Evolutionary conservation across 2,113 vertebrate species (phyloP), one percentile per base, ranked within the genome.

Genomic region (Cyprinodon variegatus): DNA sequence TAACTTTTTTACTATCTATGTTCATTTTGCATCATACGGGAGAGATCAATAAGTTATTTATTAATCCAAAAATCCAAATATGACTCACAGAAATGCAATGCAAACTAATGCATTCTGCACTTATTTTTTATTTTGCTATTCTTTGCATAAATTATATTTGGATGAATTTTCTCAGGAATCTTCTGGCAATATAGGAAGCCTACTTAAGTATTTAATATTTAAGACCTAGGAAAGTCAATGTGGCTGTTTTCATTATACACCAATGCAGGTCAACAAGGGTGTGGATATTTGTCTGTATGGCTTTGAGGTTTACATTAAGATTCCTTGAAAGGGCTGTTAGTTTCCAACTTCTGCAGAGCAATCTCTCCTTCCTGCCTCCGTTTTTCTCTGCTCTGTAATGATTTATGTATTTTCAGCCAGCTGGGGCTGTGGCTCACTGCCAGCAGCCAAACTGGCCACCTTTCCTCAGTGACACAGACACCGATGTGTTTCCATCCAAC

Each of bases 401-500:
- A 85, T 79, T 70, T 60, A 65, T 84, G 74, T 69, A 53, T 63
- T 70, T 72, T 67, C 61, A 43, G 38, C 46, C 86, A 90, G 82
- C 80, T 86, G 80, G 40, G 76, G 67, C 39, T 57, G 73, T 72
- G 72, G 83, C 53, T 1, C 0, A 60, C 79, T 1, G 66, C 82
- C 70, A 71, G 64, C 68, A 69, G 71, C 71, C 81, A 37, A 66
- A 76, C 74, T 68, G 74, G 72, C 85, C 84, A 86, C 87, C 78
- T 83, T 64, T 62, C 72, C 66, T 17, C 13, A 1, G 76, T 66
- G 78, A 85, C 71, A 81, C 77, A 77, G 69, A 82, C 77, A 10
- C 41, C 40, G 4, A 29, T 61, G 81, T 87, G 70, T 72, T 79
- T 68, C 63, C 70, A 63, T 83, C 78, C 86, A 65, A 79, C 78